Base-by-base conservation (phyloP, 2,797 vertebrate genomes). In the Lateolabrax maculatus region DNA sequence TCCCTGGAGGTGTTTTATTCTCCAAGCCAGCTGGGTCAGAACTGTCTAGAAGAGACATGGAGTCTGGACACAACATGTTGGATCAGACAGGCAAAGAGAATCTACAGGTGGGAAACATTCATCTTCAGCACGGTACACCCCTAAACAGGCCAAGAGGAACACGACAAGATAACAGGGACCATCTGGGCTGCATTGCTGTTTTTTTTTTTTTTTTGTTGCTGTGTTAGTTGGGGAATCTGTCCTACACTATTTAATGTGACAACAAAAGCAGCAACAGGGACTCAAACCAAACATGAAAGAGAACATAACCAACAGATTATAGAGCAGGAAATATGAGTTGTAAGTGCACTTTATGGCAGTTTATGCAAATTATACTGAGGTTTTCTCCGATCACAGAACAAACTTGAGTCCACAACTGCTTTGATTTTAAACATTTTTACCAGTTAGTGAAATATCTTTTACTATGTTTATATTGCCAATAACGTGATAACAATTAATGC, bases 71-170 rank as follows among this genome's bases (percentile, higher is more conserved):
- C 90, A 92, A 88, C 71, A 89, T 91, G 90, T 83, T 80, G 55
- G 83, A 86, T 74, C 66, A 85, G 77, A 86, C 34, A 75, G 48
- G 52, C 62, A 77, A 55, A 79, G 79, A 87, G 55, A 71, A 80
- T 82, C 90, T 90, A 91, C 95, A 95, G 93, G 94, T 95, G 93
- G 92, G 77, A 94, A 83, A 84, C 85, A 90, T 94, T 92, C 83
- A 82, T 91, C 84, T 81, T 84, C 6, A 41, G 84, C 55, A 57
- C 10, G 34, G 81, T 77, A 73, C 67, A 70, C 36, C 80, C 29
- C 10, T 3, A 80, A 75, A 76, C 57, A 76, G 39, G 41, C 67
- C 60, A 37, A 58, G 74, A 81, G 41, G 77, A 87, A 85, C 77
- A 80, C 39, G 48, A 87, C 87, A 84, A 77, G 70, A 92, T 87